Base-by-base conservation (phyloP, 2,888 invertebrate genomes). In the Mamestra brassicae region DNA sequence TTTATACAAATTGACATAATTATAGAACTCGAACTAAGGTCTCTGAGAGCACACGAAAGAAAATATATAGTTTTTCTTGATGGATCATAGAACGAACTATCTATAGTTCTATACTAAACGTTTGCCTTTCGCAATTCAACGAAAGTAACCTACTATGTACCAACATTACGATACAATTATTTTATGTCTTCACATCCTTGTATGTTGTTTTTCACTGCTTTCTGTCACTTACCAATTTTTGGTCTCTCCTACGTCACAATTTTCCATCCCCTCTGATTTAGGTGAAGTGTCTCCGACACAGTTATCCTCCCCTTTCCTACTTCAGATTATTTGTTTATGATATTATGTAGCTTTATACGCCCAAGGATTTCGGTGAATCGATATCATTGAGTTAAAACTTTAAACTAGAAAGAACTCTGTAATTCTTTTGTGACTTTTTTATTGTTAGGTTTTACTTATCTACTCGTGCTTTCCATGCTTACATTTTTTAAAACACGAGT, bases 321-420 rank as follows among this genome's bases (percentile, higher is more conserved):
- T 66, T 47, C 36, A 60, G 8, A 62, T 60, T 80, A 76, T 76
- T 80, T 76, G 42, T 76, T 80, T 76, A 45, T 76, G 36, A 42
- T 65, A 76, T 64, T 75, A 75, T 71, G 38, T 38, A 71, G 34
- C 42, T 80, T 64, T 65, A 69, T 70, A 64, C 34, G 45, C 54
- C 36, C 6, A 15, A 54, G 50, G 58, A 57, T 54, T 63, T 45
- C 0, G 4, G 26, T 72, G 15, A 72, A 54, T 76, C 68, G 17
- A 80, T 71, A 80, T 76, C 36, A 71, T 57, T 67, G 67, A 52
- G 17, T 58, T 60, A 68, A 34, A 76, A 71, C 52, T 80, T 61
- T 58, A 52, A 76, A 60, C 54, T 75, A 63, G 62, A 74, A 45
- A 52, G 17, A 57, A 66, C 34, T 67, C 11, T n/a, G 17, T 55